These are phyloP conservation scores for Hestina assimilis DNA, from an alignment of 1,140 invertebrate genomes.

Conservation along the genomic window DNA sequence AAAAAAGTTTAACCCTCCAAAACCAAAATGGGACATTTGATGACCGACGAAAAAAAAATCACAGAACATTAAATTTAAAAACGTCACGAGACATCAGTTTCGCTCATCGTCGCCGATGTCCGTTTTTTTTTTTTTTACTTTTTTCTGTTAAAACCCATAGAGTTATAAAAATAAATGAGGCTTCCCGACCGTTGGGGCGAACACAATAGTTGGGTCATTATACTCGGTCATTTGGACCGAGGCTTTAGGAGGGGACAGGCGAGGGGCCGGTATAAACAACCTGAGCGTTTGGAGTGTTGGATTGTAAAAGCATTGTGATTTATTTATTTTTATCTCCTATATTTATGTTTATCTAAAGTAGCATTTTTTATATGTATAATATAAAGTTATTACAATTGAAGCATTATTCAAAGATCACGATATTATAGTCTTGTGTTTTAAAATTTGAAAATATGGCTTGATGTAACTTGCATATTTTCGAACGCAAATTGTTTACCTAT, in stretches of 20 bases:
- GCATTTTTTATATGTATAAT: background rate
- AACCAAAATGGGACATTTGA: slow-evolving; percentile 1
- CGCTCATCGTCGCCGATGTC: slow-evolving; percentile 47
- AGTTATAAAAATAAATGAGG: slow-evolving; percentile 76
- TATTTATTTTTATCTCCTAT: slow-evolving; percentile 19
- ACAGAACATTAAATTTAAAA: slow-evolving; percentile 17
- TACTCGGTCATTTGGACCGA: slow-evolving; percentile 68
- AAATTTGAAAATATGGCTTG: no score
- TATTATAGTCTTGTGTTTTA: no score
- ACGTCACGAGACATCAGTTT: slow-evolving; percentile 56
- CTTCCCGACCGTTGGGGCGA: slow-evolving; percentile 64
- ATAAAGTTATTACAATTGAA: background rate
- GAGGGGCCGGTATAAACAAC: slow-evolving; percentile 36
- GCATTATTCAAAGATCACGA: no score
- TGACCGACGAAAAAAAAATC: slow-evolving; percentile 7
- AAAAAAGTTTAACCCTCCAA: background rate
- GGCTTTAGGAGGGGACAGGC: slow-evolving; percentile 32
- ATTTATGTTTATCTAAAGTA: background rate
- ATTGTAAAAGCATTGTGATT: slow-evolving; percentile 34
- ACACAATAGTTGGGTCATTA: slow-evolving; percentile 74
- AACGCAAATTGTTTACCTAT: no score
- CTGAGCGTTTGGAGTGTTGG: slow-evolving; percentile 48
- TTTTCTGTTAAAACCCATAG: slow-evolving; percentile 64
- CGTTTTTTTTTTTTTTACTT: slow-evolving; percentile 52
- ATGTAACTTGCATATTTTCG: no score